Evolutionary conservation across 30 jellyfish, hydroid and myxozoan species (phyloP), one percentile per base, ranked within the genome.

Genomic region (Pseudorhiza aurosa): DNA sequence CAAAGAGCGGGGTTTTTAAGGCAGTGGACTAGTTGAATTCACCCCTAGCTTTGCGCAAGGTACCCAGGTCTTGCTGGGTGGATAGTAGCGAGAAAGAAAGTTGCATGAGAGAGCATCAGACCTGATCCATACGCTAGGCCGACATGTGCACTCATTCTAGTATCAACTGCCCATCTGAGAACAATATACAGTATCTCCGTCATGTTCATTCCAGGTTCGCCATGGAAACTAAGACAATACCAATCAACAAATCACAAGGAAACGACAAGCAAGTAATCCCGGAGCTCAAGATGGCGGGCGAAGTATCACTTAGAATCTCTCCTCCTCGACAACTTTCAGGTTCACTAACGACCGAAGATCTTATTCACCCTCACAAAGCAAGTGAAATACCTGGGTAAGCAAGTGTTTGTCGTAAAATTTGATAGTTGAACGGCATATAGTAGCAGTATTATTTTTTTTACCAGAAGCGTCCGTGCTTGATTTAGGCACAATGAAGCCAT

Each of bases 321-420:
- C 45, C 67, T 17, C 37, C 12, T 9, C 31, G 31, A 43, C 46
- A 8, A 19, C 14, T 36, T 24, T 80, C 91, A 21, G 75, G 85
- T 56, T 87, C 93, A 25, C 78, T 72, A 55, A 67, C 83, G 53
- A 59, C 95, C n/a, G 96, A 91, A 55, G 98, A 91, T 47, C 94
- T 91, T 15, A 83, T 91, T 0, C 89, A 81, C 65, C 98, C 98
- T 0, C 96, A 85, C 82, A 87, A 91, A 63, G 93, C 91, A 10
- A 83, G 95, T 70, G 87, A 83, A 29, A 82, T 91, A 14, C 98
- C 98, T 53, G 96, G 98, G 98, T 91, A 62, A 40, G 96, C 9
- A 30, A 57, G 64, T 43, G 40, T 45, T 8, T 42, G 55, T 42
- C 17, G 15, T 9, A 15, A 42, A 9, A 15, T 8, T 17, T 17